Base-by-base conservation (phyloP, 2,888 invertebrate species). In the Zelleria hepariella region DNA sequence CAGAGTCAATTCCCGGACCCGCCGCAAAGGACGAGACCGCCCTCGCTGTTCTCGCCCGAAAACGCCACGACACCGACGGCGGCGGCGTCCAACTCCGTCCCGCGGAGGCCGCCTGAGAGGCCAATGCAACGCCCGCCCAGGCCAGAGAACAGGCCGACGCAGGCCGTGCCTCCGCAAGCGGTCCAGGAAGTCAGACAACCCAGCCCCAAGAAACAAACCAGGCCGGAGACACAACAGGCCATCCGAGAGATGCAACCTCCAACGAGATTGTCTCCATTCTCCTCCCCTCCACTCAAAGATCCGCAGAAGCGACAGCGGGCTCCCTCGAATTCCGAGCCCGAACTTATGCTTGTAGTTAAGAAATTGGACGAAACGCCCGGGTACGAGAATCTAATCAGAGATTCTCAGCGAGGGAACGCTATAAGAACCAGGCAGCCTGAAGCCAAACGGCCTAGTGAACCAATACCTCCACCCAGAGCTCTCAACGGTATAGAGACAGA, bases 401-500 rank as follows among this genome's bases (percentile, higher is more conserved):
- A 91, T 62, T 89, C 89, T 1, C 91, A 90, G 65, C 75, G 90
- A 63, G 79, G 80, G 0, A 68, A 62, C 54, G 65, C 76, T 0
- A 80, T 82, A 0, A 72, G 77, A 27, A 68, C 87, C 7, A 83
- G 84, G 63, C 78, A 77, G 1, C 75, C 79, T 0, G 90, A 90
- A 58, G 69, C 74, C 47, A 77, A 86, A 6, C 84, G 85, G 57
- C 79, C 82, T 1, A 32, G 10, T 5, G 84, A 85, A 62, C 54
- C 25, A 7, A 65, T 68, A 0, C 56, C 62, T 8, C 63, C 67
- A 2, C 67, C 67, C 20, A 72, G 90, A 53, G 63, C 84, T 0
- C 65, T 92, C 0, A 93, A 94, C 67, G 93, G 93, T 6, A 92
- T 93, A 10, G 94, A 94, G 77, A 93, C 93, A 0, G 93, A 94